Base-by-base conservation (phyloP, 2,888 invertebrate species). In the Sisyra terminalis region DNA sequence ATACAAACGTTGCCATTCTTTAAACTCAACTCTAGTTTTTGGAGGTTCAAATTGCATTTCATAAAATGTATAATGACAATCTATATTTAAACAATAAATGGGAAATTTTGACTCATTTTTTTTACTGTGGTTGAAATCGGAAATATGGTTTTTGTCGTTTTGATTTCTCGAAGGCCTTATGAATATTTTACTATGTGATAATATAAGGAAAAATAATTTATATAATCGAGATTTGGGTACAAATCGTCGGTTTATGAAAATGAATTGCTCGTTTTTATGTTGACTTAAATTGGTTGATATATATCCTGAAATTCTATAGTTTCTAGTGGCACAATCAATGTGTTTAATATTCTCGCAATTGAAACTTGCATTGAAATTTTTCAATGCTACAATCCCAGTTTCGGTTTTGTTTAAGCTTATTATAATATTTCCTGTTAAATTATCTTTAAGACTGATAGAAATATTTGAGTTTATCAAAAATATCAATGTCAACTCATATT, bases 391-490 rank as follows among this genome's bases (percentile, higher is more conserved):
- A 8, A 73, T 59, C 49, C 70, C 64, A 43, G 65, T 61, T 47
- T 66, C 65, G 55, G 73, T 77, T 30, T 66, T 24, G 7, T 24
- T 24, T 24, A 24, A 24, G 7, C 7, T 66, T 29, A 72, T 67
- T 55, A 78, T 49, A 1, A 78, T 64, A 51, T 70, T 66, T 41
- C 71, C 69, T 36, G 59, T 66, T 1, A 62, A 58, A 52, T 84
- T 78, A 57, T 85, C 76, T 49, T 80, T 64, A 40, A 86, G 57
- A 45, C 74, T 75, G 49, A 86, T 67, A 8, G 82, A 80, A 50
- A 76, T 67, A 42, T 67, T 58, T 39, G 69, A 71, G 54, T 81
- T 72, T 18, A 76, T 67, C 43, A 86, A 55, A n/a, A 78, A 72
- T 41, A 84, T 54, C 39, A 66, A 65, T 55, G 76, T 71, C 36